Conservation (phyloP, 2,113 vertebrate species). For the Bufo bufo region DNA sequence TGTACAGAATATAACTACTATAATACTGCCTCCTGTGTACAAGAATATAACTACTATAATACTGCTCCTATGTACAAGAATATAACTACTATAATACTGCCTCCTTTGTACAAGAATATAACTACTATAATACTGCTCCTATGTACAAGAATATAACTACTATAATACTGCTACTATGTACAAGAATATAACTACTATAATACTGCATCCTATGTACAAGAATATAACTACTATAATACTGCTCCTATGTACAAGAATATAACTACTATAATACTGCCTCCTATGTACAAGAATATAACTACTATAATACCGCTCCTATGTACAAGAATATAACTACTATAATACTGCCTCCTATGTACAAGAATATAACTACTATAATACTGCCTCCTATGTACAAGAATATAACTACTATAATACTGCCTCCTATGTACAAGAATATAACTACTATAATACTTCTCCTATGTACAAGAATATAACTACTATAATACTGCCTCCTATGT, state of each 20-base stretch:
- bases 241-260: not conserved
- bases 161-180: not conserved
- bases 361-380: too few relatives aligned
- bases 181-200: constrained; percentile 18
- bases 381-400: not conserved
- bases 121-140: not conserved
- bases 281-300: too few relatives aligned
- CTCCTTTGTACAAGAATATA: not conserved
- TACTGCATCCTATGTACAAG: not conserved
- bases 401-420: constrained; percentile 3
- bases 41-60: not conserved
- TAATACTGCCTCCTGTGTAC: not conserved
- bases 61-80: not conserved
- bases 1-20: not conserved
- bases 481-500: too few relatives aligned
- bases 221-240: constrained; percentile 18
- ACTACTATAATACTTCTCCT: too few relatives aligned
- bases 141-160: not conserved
- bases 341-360: not conserved
- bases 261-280: constrained; percentile 1
- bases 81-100: not conserved
- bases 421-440: not conserved
- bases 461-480: too few relatives aligned
- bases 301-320: not conserved
- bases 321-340: constrained; percentile 7